Percentiles rank a stretch among this genome's conserved stretches.
phyloP scores from a whole-genome alignment of 2,113 vertebrate genomes.

The Lampris incognitus region DNA sequence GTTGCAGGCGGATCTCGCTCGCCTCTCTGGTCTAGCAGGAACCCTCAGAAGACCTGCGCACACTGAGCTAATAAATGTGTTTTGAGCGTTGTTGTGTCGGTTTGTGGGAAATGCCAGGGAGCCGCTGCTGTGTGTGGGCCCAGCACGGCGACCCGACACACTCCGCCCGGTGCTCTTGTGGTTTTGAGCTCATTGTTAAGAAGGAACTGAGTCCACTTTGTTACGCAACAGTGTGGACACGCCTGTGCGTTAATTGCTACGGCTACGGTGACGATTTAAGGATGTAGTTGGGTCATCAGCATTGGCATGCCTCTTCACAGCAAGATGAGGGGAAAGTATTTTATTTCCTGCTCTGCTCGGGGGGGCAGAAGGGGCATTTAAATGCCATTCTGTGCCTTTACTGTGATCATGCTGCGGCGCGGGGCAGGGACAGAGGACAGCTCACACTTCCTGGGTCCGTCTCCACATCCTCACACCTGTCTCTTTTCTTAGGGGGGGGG shows the following conservation, averaged over 20 bases:
- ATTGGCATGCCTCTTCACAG: slow-evolving; percentile 28
- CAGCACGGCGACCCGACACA: background rate
- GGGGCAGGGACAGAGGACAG: slow-evolving; percentile 23
- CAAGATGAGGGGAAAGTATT: slow-evolving; percentile 44
- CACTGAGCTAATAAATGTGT: background rate
- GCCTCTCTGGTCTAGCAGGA: background rate
- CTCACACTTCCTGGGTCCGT: too few relatives aligned
- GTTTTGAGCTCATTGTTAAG: slow-evolving; percentile 19
- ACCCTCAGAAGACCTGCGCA: background rate
- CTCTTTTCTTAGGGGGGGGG: too few relatives aligned
- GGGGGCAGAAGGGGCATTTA: slow-evolving; percentile 28
- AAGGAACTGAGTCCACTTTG: slow-evolving; percentile 28
- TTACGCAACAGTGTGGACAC: slow-evolving; percentile 39
- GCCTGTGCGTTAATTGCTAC: slow-evolving; percentile 30
- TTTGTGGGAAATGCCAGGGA: slow-evolving; percentile 16
- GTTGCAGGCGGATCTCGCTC: background rate
- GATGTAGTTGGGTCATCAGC: slow-evolving; percentile 40
- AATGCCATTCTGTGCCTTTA: slow-evolving; percentile 40
- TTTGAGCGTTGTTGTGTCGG: background rate
- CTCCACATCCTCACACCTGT: too few relatives aligned
- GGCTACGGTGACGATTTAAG: slow-evolving; percentile 43
- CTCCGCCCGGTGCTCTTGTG: background rate
- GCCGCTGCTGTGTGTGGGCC: background rate
- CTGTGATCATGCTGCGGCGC: slow-evolving; percentile 32
- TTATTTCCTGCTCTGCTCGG: slow-evolving; percentile 51